Evolutionary conservation across 1,140 invertebrate genomes (phyloP).

Genomic region (Streblospio benedicti): DNA sequence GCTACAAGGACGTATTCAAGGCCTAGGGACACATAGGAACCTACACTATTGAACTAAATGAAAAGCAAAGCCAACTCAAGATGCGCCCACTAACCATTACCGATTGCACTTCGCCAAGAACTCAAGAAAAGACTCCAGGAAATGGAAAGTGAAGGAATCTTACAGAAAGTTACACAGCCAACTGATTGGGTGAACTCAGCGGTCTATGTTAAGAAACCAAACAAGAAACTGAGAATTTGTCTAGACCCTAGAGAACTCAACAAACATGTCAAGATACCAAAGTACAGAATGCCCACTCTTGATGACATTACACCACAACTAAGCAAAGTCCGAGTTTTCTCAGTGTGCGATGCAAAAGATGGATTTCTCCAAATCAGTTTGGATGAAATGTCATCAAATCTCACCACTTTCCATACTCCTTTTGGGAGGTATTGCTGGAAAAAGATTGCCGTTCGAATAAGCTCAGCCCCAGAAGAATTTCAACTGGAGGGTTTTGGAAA

Average conservation of each 20-base stretch:
- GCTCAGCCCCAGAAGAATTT: slow-evolving; percentile 22
- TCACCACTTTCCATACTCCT: slow-evolving; percentile 27
- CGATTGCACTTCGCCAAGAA: no score
- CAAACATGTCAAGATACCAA: slow-evolving; percentile 38
- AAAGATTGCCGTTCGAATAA: slow-evolving; percentile 21
- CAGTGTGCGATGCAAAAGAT: slow-evolving; percentile 13
- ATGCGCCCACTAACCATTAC: no score
- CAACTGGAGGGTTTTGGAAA: no score
- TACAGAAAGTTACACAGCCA: not conserved
- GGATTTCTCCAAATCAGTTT: slow-evolving; percentile 23
- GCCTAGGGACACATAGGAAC: no score
- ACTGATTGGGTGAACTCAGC: slow-evolving; percentile 48
- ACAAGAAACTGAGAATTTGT: slow-evolving; percentile 47
- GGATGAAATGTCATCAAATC: slow-evolving; percentile 11
- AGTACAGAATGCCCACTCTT: slow-evolving; percentile 20
- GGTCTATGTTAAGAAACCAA: slow-evolving; percentile 46
- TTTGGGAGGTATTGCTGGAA: slow-evolving; percentile 23
- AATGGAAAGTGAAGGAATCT: not conserved
- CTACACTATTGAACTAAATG: no score
- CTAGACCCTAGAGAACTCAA: slow-evolving; percentile 51
- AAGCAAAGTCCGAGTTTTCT: slow-evolving; percentile 11
- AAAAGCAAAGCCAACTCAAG: no score
- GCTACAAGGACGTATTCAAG: no score
- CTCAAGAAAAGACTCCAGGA: not conserved
- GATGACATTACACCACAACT: slow-evolving; percentile 11